Evolutionary conservation across 2,113 vertebrate genomes (phyloP), one percentile per base, ranked within the genome.

Genomic region (Pterocles burchelli): DNA sequence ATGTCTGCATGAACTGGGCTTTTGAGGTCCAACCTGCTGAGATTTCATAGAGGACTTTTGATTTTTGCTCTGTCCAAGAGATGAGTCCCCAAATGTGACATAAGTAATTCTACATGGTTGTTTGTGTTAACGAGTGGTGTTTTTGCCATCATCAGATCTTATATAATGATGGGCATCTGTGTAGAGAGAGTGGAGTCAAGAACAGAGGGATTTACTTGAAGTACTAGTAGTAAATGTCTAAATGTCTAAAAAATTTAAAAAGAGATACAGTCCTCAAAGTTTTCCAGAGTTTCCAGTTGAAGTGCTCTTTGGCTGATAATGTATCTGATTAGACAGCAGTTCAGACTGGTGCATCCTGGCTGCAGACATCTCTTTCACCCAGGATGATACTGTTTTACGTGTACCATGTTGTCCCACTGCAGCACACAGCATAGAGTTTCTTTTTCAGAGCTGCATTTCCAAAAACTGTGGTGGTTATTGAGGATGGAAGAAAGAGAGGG

Each of bases 351-450:
- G 7, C 11, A 10, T 51, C 81, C 48, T 89, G 77, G 46, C 18
- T 54, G 22, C 5, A 21, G 31, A 36, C 2, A 5, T 77, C 84
- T 70, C 19, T 54, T 93, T 88, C 9, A 18, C 24, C 10, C 24
- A 9, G 0, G 7, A 52, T 1, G 1, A 26, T 13, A 20, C 2
- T 31, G 2, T 36, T 76, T 87, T 36, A 13, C 19, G 6, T 78
- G 31, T 21, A 13, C 31, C 4, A 3, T 0, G 0, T 25, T 59
- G 31, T 54, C 65, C 29, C 77, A 16, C 46, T 0, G 0, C 24
- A 80, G 16, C 36, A 46, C 10, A 25, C 12, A 81, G 12, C 48
- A 28, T 6, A 16, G 43, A 82, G n/a, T 33, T 71, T 31, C 71
- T 72, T 78, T 41, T 71, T 38, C 24, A 66, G 26, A 88, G 29